Evolutionary conservation across 2,113 vertebrate genomes (phyloP), one percentile per base, ranked within the genome.

Genomic region (Clarias batrachus): DNA sequence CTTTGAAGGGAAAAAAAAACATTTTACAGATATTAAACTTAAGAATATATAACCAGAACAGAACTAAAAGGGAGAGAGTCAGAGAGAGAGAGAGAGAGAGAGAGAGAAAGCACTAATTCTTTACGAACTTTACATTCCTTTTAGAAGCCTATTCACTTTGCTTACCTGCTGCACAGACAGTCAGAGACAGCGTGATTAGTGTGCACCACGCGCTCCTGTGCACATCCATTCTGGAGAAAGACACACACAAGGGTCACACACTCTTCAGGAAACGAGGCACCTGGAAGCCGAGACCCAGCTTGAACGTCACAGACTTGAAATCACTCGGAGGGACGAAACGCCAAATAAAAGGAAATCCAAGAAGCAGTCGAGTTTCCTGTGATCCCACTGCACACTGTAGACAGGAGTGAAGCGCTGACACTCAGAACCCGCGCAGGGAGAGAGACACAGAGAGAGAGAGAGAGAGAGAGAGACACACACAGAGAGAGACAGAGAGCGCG

Each of bases 201-300:
- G 85, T 71, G 88, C 92, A 93, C 90, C 90, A 92, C 60, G 91
- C 9, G 73, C 68, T 41, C 90, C 90, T 92, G 93, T 92, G 91
- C 82, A 93, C 89, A 92, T 89, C 92, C 95, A 95, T 95, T 91
- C 91, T 93, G 90, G 92, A 93, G 91, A 90, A 90, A 91, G 90
- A 90, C 85, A 82, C 90, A 89, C 48, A 48, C 48, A 48, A 8
- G 48, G 7, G 48, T 48, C 48, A 48, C 48, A 48, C 48, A 82
- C 92, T 90, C 91, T 76, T 86, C 60, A 59, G 84, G 10, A 78
- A 5, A 27, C 48, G 68, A 88, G 89, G 63, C 88, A 85, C 70
- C 62, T 86, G 23, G 17, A 8, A 48, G 48, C 48, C 5, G 41
- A 48, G 5, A 48, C 41, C 48, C 48, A 48, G 48, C 7, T 48